Conservation (phyloP, 2,113 vertebrate genomes). For the Strix uralensis region DNA sequence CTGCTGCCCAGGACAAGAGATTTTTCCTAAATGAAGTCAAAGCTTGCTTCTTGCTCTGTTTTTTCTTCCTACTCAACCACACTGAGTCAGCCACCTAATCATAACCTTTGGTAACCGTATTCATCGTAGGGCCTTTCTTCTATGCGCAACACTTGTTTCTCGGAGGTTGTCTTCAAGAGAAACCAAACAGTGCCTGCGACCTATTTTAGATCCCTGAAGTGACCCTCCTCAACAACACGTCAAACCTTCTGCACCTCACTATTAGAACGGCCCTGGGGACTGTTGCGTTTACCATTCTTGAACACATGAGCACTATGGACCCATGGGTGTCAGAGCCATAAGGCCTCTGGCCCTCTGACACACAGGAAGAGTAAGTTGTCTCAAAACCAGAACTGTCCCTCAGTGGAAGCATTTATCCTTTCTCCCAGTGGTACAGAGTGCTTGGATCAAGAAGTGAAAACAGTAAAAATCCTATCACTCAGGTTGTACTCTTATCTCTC, state of each 20-base stretch:
- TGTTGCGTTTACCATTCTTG: neutral
- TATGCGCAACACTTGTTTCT: neutral
- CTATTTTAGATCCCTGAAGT: neutral
- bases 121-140: neutral
- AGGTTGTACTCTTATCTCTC: neutral
- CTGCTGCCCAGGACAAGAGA: neutral
- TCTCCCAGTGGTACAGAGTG: neutral
- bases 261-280: neutral
- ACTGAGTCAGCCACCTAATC: neutral
- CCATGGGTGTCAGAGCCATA: neutral
- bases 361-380: neutral
- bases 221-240: neutral
- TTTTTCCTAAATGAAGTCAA: neutral
- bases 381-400: neutral
- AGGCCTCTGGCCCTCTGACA: neutral
- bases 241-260: neutral
- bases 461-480: neutral
- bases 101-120: neutral
- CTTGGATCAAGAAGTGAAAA: neutral
- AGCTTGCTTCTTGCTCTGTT: neutral
- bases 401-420: neutral
- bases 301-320: neutral
- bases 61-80: neutral
- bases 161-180: neutral
- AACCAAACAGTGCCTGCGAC: neutral